These are phyloP conservation scores for Cyanoliseus patagonus DNA, from an alignment of 2,113 vertebrate species.

Conservation along the genomic window DNA sequence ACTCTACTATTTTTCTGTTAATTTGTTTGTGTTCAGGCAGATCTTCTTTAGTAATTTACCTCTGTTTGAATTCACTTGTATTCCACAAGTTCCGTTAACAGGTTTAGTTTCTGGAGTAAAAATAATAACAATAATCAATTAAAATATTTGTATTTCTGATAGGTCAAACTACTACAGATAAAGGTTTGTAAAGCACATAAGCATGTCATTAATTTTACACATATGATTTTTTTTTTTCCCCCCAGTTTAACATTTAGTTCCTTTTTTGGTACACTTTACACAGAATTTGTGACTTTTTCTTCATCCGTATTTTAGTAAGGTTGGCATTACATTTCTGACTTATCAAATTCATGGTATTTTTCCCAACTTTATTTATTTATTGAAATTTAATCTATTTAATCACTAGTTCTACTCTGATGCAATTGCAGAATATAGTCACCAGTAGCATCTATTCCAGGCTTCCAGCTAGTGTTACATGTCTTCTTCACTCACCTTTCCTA, in stretches of 20 bases:
- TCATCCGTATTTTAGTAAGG: background rate
- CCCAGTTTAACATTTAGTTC: background rate
- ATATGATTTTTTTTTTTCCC: background rate
- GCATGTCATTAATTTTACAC: background rate
- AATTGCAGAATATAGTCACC: background rate
- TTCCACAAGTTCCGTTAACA: background rate
- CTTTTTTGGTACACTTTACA: background rate
- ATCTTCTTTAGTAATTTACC: background rate
- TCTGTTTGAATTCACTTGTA: background rate
- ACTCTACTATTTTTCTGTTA: background rate
- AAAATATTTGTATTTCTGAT: background rate
- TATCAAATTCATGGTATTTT: background rate
- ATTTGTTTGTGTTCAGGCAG: background rate
- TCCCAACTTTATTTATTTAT: background rate
- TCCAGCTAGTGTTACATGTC: background rate
- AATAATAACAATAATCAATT: background rate
- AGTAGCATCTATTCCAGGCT: background rate
- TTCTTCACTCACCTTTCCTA: background rate
- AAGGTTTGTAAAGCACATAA: background rate
- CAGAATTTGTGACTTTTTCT: background rate
- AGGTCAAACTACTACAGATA: background rate
- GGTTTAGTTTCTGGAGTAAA: background rate
- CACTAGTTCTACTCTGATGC: background rate
- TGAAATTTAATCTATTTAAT: background rate
- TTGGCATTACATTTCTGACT: background rate